phyloP scores from a whole-genome alignment of 2,797 vertebrate species.

The Triplophysa yarkandensis region DNA sequence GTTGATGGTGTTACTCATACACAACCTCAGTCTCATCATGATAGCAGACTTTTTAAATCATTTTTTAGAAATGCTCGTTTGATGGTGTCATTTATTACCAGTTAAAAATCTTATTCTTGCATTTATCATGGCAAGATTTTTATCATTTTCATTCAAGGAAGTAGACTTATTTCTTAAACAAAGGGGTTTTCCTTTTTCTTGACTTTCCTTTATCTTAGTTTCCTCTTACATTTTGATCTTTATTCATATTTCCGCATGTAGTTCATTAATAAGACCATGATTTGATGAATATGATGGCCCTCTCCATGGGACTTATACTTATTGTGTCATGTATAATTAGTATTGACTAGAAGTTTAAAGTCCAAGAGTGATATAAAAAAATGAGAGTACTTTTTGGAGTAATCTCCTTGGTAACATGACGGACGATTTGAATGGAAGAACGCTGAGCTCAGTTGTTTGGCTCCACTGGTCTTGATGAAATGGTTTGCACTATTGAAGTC shows the following conservation, averaged over 20 bases:
- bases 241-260: background rate
- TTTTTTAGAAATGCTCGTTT: background rate
- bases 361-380: constrained; percentile 34
- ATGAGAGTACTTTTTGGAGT: constrained; percentile 28
- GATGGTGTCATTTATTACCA: background rate
- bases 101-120: background rate
- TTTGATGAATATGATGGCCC: constrained; percentile 15
- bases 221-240: background rate
- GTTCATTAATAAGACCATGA: background rate
- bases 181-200: background rate
- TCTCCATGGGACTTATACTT: constrained; percentile 15
- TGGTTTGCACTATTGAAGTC: background rate
- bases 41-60: too few species aligned
- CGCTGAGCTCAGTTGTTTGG: background rate
- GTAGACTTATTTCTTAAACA: background rate
- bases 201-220: background rate
- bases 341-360: constrained; percentile 9
- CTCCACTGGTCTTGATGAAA: constrained; percentile 3
- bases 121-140: background rate
- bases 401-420: constrained; percentile 30
- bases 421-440: background rate
- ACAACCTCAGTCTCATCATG: background rate
- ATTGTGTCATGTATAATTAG: constrained; percentile 16
- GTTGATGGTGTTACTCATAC: constrained; percentile 22
- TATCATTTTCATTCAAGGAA: background rate